A percentile compares a stretch with the other conserved stretches of the same genome.
phyloP scores from a whole-genome alignment of 2,888 invertebrate genomes.

The Euplexia lucipara region DNA sequence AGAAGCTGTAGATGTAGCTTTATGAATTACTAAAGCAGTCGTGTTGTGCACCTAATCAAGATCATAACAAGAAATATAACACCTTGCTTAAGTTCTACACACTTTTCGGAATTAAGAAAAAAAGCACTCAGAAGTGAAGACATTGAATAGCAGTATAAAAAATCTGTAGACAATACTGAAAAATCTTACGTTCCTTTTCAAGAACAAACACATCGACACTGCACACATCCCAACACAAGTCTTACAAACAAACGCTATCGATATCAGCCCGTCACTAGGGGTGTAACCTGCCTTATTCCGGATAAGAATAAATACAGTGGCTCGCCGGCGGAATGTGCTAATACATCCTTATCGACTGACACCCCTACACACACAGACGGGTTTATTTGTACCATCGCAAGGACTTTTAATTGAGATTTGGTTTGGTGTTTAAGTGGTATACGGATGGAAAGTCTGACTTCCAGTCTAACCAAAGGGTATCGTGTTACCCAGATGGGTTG shows the following conservation, averaged over 20 bases:
- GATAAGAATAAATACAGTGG: slow-evolving; percentile 90
- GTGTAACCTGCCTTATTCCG: slow-evolving; percentile 90
- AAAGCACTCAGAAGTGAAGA: too few relatives aligned
- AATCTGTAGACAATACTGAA: too few relatives aligned
- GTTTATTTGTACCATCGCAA: slow-evolving; percentile 41
- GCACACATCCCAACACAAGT: slow-evolving; percentile 29
- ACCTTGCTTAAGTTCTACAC: too few relatives aligned
- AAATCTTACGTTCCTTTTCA: not conserved
- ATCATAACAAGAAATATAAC: too few relatives aligned
- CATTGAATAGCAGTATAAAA: too few relatives aligned
- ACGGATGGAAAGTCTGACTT: not conserved
- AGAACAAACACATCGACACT: slow-evolving; percentile 54
- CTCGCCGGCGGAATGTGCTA: slow-evolving; percentile 89
- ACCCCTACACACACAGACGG: slow-evolving; percentile 70
- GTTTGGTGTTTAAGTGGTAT: slow-evolving; percentile 27
- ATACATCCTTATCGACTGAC: slow-evolving; percentile 89
- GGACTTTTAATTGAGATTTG: slow-evolving; percentile 58
- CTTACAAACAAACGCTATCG: slow-evolving; percentile 62
- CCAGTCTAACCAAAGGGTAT: too few relatives aligned
- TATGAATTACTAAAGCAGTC: too few relatives aligned
- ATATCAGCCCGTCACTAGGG: slow-evolving; percentile 82
- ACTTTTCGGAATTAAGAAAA: too few relatives aligned
- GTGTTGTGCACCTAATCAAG: too few relatives aligned
- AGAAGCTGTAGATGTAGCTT: too few relatives aligned
- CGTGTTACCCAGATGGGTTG: too few relatives aligned